Percentiles rank a stretch among this genome's conserved stretches.
Evolutionary conservation across 2,113 vertebrate species (phyloP).

Genomic region (Bucco capensis): DNA sequence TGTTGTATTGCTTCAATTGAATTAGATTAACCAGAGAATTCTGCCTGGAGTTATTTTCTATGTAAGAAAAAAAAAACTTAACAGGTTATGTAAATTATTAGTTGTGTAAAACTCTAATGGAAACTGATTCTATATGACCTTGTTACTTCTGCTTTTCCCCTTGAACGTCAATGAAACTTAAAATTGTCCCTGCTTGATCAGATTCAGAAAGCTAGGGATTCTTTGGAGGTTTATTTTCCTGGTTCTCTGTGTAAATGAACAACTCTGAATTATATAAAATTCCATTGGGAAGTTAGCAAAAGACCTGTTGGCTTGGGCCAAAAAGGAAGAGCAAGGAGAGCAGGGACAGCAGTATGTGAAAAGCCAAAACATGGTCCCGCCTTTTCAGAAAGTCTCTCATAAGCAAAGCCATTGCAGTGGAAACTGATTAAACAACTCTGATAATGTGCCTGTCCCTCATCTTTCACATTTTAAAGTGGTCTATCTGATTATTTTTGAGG

Average conservation of each 20-base stretch:
- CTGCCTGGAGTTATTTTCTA: background rate
- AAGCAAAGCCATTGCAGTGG: background rate
- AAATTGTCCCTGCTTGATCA: background rate
- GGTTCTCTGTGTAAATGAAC: background rate
- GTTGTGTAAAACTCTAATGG: background rate
- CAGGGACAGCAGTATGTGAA: background rate
- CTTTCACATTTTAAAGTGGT: background rate
- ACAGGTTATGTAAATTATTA: background rate
- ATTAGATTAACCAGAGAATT: background rate
- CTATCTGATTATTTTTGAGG: background rate
- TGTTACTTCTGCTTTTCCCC: background rate
- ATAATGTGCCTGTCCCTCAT: accelerated
- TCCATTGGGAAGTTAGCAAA: background rate
- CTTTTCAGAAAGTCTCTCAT: background rate
- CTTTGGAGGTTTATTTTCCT: background rate
- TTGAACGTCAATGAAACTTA: background rate
- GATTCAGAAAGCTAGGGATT: background rate
- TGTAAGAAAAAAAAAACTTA: too few species aligned
- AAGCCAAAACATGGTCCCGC: background rate
- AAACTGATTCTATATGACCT: background rate
- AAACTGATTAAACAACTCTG: background rate
- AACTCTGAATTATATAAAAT: background rate
- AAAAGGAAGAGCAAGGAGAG: background rate
- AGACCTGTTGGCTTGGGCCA: background rate
- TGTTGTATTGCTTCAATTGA: background rate